Percentiles rank a stretch among this genome's conserved stretches.
phyloP scores from a whole-genome alignment of 2,113 vertebrate genomes.

The Cettia cetti region DNA sequence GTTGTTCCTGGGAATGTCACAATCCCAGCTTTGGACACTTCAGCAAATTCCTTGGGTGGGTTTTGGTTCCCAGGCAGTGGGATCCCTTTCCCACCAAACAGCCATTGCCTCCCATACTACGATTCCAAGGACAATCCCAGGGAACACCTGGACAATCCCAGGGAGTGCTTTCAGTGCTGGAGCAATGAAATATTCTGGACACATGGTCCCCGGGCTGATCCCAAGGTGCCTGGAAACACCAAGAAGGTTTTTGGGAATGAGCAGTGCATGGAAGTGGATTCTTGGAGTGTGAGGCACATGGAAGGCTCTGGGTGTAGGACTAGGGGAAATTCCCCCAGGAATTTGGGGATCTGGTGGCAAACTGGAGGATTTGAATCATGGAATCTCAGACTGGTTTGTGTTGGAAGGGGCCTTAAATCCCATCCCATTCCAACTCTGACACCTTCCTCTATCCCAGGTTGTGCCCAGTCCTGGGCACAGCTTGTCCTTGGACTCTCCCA shows the following conservation, averaged over 20 bases:
- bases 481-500: too few species aligned
- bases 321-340: background rate
- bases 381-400: background rate
- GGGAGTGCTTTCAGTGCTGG: constrained; percentile 53
- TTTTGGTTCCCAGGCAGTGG: too few species aligned
- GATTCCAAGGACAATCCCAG: background rate
- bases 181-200: constrained; percentile 63
- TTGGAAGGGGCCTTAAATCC: background rate
- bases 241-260: constrained; percentile 27
- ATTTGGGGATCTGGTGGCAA: background rate
- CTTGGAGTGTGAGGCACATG: background rate
- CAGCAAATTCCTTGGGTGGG: background rate
- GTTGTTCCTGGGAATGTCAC: background rate
- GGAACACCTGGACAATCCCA: background rate
- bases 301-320: background rate
- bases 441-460: background rate
- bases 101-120: background rate
- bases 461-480: background rate
- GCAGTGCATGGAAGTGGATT: background rate
- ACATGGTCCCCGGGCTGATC: constrained; percentile 40
- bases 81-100: background rate
- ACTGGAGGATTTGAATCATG: background rate
- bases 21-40: background rate
- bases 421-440: background rate
- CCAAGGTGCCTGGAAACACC: background rate